These are phyloP conservation scores for Natrix natrix DNA, from an alignment of 2,797 vertebrate species.

Conservation along the genomic window DNA sequence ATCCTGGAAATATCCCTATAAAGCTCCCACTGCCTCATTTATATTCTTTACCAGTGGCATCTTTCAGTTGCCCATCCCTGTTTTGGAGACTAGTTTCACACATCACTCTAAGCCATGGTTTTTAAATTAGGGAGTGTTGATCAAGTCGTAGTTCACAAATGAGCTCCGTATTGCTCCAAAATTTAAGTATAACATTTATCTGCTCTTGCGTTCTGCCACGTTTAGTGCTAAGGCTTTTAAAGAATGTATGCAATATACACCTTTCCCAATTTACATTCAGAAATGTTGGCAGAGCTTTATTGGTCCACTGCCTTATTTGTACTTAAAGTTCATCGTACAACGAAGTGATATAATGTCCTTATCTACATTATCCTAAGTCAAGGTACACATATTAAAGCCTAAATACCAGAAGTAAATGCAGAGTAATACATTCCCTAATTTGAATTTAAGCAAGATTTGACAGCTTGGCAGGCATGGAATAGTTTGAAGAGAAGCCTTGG, in stretches of 20 bases:
- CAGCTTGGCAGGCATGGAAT: not conserved
- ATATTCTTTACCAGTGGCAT: not conserved
- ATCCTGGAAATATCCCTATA: not conserved
- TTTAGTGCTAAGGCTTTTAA: not conserved
- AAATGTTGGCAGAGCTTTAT: not conserved
- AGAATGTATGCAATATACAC: not conserved
- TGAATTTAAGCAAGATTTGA: not conserved
- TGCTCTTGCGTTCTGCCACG: not conserved
- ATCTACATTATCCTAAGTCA: not conserved
- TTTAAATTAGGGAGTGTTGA: not conserved
- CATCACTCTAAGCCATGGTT: not conserved
- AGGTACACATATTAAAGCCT: constrained; percentile 19
- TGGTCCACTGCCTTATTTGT: not conserved
- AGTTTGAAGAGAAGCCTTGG: not conserved
- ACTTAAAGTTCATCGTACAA: not conserved
- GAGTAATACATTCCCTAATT: not conserved
- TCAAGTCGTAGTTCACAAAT: not conserved
- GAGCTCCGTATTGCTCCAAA: not conserved
- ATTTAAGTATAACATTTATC: not conserved
- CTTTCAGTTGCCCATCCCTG: not conserved
- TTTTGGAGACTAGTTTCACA: not conserved
- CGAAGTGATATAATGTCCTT: not conserved
- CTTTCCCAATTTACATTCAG: not conserved
- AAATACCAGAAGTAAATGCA: not conserved
- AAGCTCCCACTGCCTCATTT: not conserved